phyloP scores from a whole-genome alignment of 1,140 invertebrate genomes.

The Cotesia chilonis region DNA sequence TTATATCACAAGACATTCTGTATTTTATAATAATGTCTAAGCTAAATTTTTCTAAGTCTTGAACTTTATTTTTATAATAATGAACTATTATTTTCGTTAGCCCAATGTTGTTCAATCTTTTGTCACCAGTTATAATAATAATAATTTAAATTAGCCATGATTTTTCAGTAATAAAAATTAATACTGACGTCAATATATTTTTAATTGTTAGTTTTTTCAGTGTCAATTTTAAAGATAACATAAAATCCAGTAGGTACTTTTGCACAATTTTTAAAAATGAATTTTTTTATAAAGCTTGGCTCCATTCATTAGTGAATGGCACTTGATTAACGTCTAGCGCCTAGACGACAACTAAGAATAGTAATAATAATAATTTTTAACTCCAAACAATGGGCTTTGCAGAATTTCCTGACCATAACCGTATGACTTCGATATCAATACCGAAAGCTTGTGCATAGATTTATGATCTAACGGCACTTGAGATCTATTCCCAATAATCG shows the following conservation, averaged over 20 bases:
- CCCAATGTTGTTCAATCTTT: constrained; percentile 21
- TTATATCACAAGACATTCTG: constrained; percentile 58
- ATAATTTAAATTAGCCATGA: too few species aligned
- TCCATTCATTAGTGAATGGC: constrained; percentile 14
- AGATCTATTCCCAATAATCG: constrained; percentile 21
- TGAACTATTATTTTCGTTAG: constrained; percentile 4
- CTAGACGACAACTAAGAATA: not conserved
- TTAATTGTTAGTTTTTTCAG: not conserved
- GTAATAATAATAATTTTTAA: not conserved
- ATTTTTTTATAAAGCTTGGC: constrained; percentile 9
- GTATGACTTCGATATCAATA: constrained; percentile 4
- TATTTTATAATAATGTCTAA: constrained; percentile 50
- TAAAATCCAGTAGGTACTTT: too few species aligned
- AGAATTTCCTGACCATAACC: not conserved
- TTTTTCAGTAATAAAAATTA: not conserved
- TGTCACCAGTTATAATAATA: not conserved
- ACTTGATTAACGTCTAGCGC: constrained; percentile 3
- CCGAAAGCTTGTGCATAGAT: constrained; percentile 13
- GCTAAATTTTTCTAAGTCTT: constrained; percentile 22
- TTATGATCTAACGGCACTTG: constrained; percentile 28
- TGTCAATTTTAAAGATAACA: not conserved
- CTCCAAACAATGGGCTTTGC: constrained; percentile 7
- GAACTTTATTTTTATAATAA: constrained; percentile 15
- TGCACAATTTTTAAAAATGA: constrained; percentile 14
- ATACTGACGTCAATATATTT: constrained; percentile 9